Conservation (phyloP, 1,140 invertebrate genomes). For the Spodoptera frugiperda region DNA sequence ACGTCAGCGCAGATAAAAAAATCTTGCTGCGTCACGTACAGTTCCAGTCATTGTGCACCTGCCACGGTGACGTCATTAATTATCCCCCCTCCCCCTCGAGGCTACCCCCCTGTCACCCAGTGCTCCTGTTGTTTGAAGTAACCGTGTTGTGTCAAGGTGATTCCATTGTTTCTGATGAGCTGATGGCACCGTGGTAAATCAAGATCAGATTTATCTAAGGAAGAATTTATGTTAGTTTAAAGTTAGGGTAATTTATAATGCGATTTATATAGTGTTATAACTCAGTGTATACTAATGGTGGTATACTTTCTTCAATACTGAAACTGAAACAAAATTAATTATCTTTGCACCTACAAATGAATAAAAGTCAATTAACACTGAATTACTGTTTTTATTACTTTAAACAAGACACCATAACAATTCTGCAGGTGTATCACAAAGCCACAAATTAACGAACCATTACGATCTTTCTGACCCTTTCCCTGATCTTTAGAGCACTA, state of each 20-base stretch:
- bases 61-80: constrained; percentile 81
- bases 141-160: constrained; percentile 79
- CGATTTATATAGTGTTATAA: too few relatives aligned
- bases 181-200: constrained; percentile 45
- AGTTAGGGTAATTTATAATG: too few relatives aligned
- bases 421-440: too few relatives aligned
- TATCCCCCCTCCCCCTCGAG: constrained; percentile 58
- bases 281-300: too few relatives aligned
- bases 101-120: constrained; percentile 41
- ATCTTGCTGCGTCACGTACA: constrained; percentile 70
- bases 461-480: not conserved
- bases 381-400: too few relatives aligned
- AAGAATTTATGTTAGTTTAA: too few relatives aligned
- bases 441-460: too few relatives aligned
- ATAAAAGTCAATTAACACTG: too few relatives aligned
- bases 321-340: too few relatives aligned
- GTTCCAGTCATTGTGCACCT: constrained; percentile 80
- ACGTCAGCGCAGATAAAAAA: constrained; percentile 55
- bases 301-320: too few relatives aligned
- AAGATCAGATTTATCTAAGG: constrained; percentile 31
- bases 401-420: too few relatives aligned
- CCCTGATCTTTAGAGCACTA: not conserved
- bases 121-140: constrained; percentile 32
- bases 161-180: constrained; percentile 73
- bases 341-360: not conserved